phyloP scores from a whole-genome alignment of 2,888 invertebrate species.

The Tetragonisca angustula region DNA sequence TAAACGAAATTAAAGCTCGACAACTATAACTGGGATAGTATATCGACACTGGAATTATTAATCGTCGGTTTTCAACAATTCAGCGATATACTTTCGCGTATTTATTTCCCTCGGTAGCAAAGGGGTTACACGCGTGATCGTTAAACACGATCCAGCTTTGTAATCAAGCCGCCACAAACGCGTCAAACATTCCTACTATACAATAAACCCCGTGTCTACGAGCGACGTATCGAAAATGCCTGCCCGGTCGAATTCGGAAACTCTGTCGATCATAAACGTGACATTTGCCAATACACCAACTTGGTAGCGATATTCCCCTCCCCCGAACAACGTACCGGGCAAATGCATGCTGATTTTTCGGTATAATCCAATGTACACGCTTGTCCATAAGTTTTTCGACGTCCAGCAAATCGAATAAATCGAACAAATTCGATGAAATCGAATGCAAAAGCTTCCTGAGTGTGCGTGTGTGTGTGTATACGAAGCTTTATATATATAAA shows the following conservation, averaged over 20 bases:
- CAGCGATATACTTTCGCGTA: not conserved
- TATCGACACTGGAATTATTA: too few species aligned
- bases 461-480: too few species aligned
- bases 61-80: too few species aligned
- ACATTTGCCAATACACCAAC: not conserved
- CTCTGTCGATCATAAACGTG: conserved; percentile 2
- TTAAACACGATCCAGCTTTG: not conserved
- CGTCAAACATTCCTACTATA: not conserved
- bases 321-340: not conserved
- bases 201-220: not conserved
- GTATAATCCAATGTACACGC: conserved; percentile 26
- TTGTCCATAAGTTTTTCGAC: not conserved
- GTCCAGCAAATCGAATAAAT: too few species aligned
- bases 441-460: not conserved
- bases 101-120: not conserved
- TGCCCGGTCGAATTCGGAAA: not conserved
- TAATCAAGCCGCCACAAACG: not conserved
- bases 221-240: not conserved
- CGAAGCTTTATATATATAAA: too few species aligned
- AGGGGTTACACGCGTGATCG: not conserved
- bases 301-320: not conserved
- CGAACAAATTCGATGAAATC: not conserved
- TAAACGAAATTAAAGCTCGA: too few species aligned
- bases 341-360: conserved; percentile 35
- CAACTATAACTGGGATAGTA: too few species aligned